A percentile compares a stretch with the other conserved stretches of the same genome.
phyloP scores from a whole-genome alignment of 2,888 invertebrate species.

The Macrophya alboannulata region DNA sequence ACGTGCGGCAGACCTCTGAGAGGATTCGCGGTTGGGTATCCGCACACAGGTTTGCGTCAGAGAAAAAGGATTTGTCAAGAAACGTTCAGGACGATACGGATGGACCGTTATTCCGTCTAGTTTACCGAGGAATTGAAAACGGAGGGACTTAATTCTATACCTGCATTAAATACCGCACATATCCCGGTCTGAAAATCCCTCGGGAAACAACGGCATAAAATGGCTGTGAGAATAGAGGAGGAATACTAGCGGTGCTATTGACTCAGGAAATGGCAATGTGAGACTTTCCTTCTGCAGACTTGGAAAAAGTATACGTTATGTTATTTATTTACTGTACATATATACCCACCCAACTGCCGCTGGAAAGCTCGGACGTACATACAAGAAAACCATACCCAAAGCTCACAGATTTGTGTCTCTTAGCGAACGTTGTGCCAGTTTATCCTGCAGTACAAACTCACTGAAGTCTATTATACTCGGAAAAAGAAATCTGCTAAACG shows the following conservation, averaged over 20 bases:
- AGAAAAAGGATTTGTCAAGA: not conserved
- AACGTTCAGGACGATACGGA: not conserved
- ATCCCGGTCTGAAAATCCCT: not conserved
- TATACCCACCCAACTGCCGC: not conserved
- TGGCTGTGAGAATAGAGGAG: not conserved
- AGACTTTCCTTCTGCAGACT: not conserved
- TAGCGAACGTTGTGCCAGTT: not conserved
- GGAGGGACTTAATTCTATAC: not conserved
- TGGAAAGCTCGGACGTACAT: not conserved
- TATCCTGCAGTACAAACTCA: slow-evolving; percentile 1
- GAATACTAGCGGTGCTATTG: not conserved
- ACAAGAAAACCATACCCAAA: slow-evolving; percentile 19
- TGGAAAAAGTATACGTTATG: slow-evolving; percentile 5
- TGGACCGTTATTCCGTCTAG: not conserved
- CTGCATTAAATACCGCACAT: slow-evolving; percentile 14
- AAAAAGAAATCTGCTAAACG: not conserved
- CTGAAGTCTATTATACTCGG: slow-evolving; percentile 12
- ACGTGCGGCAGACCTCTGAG: not conserved
- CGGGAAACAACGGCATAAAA: slow-evolving; percentile 34
- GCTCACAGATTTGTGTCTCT: slow-evolving; percentile 6
- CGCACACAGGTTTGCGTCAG: not conserved
- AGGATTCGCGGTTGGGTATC: not conserved
- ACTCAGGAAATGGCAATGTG: slow-evolving; percentile 30
- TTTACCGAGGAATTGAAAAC: slow-evolving; percentile 32
- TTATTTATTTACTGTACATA: not conserved